These are phyloP conservation scores for Limonius californicus DNA, from an alignment of 1,140 invertebrate genomes.

Conservation along the genomic window DNA sequence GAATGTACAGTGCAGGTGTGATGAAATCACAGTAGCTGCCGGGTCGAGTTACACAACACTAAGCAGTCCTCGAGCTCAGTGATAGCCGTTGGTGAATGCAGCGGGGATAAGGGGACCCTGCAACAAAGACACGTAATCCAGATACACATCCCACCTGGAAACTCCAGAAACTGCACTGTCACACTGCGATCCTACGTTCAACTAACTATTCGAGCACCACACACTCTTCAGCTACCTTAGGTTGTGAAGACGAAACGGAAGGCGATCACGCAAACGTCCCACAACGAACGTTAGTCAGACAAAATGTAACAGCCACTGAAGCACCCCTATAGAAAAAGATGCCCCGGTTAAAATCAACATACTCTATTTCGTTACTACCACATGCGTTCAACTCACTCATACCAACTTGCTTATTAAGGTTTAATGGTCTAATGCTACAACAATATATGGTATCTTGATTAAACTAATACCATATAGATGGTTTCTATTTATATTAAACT, in stretches of 20 bases:
- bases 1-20: constrained; percentile 50
- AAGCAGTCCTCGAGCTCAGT: constrained; percentile 58
- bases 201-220: neutral
- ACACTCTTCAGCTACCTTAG: neutral
- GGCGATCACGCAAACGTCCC: neutral
- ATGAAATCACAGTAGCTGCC: constrained; percentile 47
- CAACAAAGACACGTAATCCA: constrained; percentile 42
- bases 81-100: constrained; percentile 91
- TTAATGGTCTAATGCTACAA: too few species aligned
- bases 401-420: too few species aligned
- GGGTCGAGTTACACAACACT: constrained; percentile 30
- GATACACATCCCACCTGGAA: neutral
- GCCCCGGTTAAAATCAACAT: too few species aligned
- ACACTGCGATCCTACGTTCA: neutral
- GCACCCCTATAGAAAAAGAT: constrained; percentile 1
- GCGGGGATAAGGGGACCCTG: constrained; percentile 90
- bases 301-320: constrained; percentile 8
- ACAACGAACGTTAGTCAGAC: constrained; percentile 2
- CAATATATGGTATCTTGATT: too few species aligned
- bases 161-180: neutral
- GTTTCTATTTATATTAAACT: too few species aligned
- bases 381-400: too few species aligned
- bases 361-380: too few species aligned
- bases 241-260: constrained; percentile 2
- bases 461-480: too few species aligned